Conservation (phyloP, 1,140 invertebrate species). For the Archegozetes longisetosus region DNA sequence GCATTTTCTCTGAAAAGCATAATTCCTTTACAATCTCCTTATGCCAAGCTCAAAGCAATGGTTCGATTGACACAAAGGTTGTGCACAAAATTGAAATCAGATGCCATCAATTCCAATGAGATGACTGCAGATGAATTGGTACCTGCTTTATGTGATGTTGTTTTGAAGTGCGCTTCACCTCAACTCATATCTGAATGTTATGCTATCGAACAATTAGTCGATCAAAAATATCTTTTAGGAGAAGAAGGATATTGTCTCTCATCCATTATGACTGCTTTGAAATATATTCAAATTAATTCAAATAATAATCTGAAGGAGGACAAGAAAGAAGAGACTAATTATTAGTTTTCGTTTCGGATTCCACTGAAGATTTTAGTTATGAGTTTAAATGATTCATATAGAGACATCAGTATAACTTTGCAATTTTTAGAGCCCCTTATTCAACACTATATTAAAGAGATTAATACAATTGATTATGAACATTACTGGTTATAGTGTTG, state of each 20-base stretch:
- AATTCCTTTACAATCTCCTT: not conserved
- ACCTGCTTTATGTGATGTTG: not conserved
- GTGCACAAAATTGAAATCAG: not conserved
- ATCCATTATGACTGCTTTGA: not conserved
- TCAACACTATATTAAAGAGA: too few species aligned
- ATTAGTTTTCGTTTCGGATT: too few species aligned
- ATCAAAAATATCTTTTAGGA: not conserved
- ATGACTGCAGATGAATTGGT: not conserved
- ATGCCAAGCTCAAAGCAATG: not conserved
- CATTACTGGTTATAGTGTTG: too few species aligned
- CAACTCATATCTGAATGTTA: not conserved
- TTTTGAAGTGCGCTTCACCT: not conserved
- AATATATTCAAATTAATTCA: not conserved
- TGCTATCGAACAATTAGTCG: not conserved
- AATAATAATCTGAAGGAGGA: not conserved
- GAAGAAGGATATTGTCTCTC: conserved; percentile 1
- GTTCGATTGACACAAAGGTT: not conserved
- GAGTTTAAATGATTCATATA: too few species aligned
- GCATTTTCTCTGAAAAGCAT: not conserved
- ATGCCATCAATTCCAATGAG: not conserved
- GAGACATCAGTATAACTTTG: too few species aligned
- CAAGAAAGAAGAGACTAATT: not conserved
- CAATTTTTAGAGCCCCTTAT: too few species aligned
- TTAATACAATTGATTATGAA: too few species aligned
- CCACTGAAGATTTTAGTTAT: too few species aligned